Evolutionary conservation across 2,113 vertebrate species (phyloP).

Genomic region (Todiramphus chloris): DNA sequence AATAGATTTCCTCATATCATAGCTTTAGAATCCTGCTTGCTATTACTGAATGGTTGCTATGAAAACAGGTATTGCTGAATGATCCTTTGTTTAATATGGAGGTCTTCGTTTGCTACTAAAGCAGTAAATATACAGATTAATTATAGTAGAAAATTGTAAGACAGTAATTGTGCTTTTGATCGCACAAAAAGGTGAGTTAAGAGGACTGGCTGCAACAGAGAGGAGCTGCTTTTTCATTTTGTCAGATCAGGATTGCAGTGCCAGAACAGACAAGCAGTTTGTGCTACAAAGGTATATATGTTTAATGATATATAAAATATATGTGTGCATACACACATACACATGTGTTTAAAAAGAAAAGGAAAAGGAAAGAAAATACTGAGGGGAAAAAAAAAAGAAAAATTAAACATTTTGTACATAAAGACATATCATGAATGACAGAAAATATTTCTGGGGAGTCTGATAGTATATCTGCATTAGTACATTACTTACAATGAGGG

Average conservation of each 20-base stretch:
- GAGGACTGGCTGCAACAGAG: neutral
- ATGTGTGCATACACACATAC: neutral
- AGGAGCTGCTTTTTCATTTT: neutral
- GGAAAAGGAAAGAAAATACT: neutral
- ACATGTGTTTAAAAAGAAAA: neutral
- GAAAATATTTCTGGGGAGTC: neutral
- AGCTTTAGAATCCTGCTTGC: neutral
- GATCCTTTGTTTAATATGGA: neutral
- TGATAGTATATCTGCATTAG: neutral
- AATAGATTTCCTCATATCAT: neutral
- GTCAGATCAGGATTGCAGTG: neutral
- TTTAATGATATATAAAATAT: neutral
- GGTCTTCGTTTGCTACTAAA: neutral
- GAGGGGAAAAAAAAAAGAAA: neutral
- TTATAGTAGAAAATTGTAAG: neutral
- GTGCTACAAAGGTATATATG: neutral
- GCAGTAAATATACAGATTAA: neutral
- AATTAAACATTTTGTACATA: neutral
- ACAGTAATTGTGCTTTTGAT: neutral
- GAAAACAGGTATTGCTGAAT: neutral
- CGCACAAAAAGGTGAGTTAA: neutral
- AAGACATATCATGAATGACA: neutral
- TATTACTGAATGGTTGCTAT: neutral
- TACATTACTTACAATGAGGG: neutral
- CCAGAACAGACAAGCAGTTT: neutral